Conservation (phyloP, 2,113 vertebrate genomes). For the Strix aluco region DNA sequence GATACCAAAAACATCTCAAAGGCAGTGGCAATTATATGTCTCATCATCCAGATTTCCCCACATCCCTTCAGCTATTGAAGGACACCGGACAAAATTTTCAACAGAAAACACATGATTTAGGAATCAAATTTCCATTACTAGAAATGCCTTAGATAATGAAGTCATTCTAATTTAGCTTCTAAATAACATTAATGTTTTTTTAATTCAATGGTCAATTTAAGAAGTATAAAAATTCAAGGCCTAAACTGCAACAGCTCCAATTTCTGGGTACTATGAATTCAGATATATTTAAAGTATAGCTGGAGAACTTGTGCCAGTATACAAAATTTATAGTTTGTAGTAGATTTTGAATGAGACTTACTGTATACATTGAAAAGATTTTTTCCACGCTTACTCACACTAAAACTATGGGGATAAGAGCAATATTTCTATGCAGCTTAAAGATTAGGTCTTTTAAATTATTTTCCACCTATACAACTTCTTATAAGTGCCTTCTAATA, state of each 20-base stretch:
- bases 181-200: not conserved
- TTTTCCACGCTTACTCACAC: not conserved
- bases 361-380: not conserved
- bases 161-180: not conserved
- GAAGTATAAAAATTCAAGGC: not conserved
- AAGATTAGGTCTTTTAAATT: not conserved
- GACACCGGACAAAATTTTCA: not conserved
- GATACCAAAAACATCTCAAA: not conserved
- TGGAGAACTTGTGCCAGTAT: not conserved
- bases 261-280: not conserved
- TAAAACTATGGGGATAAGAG: not conserved
- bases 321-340: not conserved
- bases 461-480: not conserved
- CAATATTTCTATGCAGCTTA: not conserved
- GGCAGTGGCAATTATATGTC: not conserved
- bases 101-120: not conserved
- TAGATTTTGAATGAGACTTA: not conserved
- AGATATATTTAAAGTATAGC: not conserved
- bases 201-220: not conserved
- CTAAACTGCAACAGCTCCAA: not conserved
- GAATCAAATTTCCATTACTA: not conserved
- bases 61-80: not conserved
- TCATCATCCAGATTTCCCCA: not conserved
- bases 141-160: not conserved
- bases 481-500: not conserved